A percentile compares a stretch with the other conserved stretches of the same genome.
Conservation (phyloP, 2,113 vertebrate species). For the Andinoacara biseriatus region DNA sequence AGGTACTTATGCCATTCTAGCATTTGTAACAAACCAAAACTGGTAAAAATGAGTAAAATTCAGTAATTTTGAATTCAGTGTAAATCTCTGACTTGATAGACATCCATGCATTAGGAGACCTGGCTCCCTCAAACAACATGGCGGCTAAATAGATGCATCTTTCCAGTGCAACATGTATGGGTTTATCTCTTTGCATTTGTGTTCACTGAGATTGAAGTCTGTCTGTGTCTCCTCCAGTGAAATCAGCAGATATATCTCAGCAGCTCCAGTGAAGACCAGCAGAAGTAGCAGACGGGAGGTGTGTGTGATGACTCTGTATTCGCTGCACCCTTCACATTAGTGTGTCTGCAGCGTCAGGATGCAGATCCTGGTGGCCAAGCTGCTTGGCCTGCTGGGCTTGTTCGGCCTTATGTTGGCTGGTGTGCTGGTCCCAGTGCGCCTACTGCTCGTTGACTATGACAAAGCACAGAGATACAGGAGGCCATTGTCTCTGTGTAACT, state of each 20-base stretch:
- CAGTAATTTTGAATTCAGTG: no score
- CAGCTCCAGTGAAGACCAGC: background rate
- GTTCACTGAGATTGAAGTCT: background rate
- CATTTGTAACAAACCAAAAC: no score
- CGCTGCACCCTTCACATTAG: background rate
- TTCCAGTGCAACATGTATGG: no score
- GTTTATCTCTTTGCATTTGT: background rate
- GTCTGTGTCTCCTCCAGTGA: background rate
- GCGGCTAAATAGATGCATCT: rapidly evolving
- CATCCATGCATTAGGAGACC: background rate
- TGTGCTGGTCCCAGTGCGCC: slow-evolving; percentile 86
- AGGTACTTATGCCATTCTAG: no score
- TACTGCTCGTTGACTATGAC: slow-evolving; percentile 82
- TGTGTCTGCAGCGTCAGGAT: slow-evolving; percentile 50
- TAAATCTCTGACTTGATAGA: no score
- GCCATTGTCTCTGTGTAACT: slow-evolving; percentile 85
- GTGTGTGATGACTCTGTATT: background rate
- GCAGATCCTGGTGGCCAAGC: slow-evolving; percentile 85
- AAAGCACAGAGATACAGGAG: slow-evolving; percentile 83
- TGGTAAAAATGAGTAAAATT: no score
- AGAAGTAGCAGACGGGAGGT: background rate
- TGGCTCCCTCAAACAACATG: no score
- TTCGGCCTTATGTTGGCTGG: slow-evolving; percentile 88
- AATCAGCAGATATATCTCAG: background rate
- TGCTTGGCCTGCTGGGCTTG: slow-evolving; percentile 86